Conservation (phyloP, 2,797 vertebrate species). For the Lagorchestes hirsutus region DNA sequence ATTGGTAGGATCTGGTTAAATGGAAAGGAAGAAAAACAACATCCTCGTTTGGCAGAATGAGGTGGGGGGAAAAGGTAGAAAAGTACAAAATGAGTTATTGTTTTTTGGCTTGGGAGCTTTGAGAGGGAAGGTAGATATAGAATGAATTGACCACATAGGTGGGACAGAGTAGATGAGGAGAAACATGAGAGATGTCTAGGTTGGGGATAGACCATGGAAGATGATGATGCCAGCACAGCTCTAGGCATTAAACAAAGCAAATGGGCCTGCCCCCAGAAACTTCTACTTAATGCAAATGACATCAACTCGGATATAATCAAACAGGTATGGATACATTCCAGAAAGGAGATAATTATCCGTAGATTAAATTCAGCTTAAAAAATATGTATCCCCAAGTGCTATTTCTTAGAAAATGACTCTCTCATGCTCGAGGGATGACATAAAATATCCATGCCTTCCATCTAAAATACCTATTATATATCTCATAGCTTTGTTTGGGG, state of each 20-base stretch:
- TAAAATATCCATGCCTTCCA: slow-evolving; percentile 7
- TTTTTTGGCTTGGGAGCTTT: not conserved
- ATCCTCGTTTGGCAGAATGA: not conserved
- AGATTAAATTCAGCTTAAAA: not conserved
- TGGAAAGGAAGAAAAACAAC: not conserved
- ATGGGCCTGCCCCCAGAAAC: not conserved
- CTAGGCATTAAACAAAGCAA: not conserved
- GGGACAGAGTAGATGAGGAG: not conserved
- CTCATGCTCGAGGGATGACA: slow-evolving; percentile 4
- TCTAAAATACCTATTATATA: not conserved
- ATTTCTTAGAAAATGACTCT: not conserved
- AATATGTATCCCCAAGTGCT: not conserved
- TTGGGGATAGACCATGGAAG: not conserved
- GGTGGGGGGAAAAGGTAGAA: not conserved
- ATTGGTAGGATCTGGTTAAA: not conserved
- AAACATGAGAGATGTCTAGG: not conserved
- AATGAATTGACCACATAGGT: not conserved
- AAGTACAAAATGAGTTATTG: not conserved
- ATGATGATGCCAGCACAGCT: not conserved
- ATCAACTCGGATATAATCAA: not conserved
- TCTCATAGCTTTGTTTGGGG: not conserved
- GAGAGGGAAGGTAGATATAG: not conserved
- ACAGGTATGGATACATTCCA: not conserved
- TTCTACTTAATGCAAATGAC: not conserved
- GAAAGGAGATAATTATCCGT: not conserved